phyloP scores from a whole-genome alignment of 2,113 vertebrate species.

The Eudyptes chrysolophus region DNA sequence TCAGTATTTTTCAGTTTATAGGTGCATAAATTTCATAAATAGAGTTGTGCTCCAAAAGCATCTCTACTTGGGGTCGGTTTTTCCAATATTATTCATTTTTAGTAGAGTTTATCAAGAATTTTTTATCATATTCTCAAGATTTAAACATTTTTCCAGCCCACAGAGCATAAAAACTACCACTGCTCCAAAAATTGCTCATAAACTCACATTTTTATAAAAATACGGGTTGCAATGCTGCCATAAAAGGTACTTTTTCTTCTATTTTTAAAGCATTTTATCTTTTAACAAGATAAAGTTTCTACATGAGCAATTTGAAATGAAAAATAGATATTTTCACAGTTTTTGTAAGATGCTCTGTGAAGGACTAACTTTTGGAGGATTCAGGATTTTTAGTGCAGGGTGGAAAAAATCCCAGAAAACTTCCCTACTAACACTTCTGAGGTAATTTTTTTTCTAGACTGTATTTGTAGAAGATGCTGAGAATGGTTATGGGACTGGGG shows the following conservation, averaged over 20 bases:
- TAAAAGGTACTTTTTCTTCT: background rate
- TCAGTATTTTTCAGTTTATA: conserved; percentile 11
- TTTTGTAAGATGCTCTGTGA: background rate
- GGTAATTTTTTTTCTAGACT: background rate
- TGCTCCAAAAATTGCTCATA: background rate
- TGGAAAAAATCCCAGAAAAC: background rate
- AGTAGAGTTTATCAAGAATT: background rate
- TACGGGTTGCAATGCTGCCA: background rate
- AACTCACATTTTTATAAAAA: background rate
- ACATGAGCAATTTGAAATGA: background rate
- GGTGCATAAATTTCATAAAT: background rate
- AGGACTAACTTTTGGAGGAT: background rate
- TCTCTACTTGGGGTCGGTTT: background rate
- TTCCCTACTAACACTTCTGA: background rate
- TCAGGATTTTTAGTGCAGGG: background rate
- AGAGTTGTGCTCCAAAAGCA: background rate
- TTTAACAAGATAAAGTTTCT: background rate
- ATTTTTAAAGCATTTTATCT: background rate
- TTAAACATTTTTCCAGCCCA: background rate
- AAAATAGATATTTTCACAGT: background rate
- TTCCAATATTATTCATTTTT: background rate
- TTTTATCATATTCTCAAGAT: background rate
- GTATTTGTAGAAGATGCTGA: background rate
- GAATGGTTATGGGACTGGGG: background rate
- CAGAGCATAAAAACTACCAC: background rate